Evolutionary conservation across 2,888 invertebrate species (phyloP), one percentile per base, ranked within the genome.

Genomic region (Liopterus haemorrhoidalis): DNA sequence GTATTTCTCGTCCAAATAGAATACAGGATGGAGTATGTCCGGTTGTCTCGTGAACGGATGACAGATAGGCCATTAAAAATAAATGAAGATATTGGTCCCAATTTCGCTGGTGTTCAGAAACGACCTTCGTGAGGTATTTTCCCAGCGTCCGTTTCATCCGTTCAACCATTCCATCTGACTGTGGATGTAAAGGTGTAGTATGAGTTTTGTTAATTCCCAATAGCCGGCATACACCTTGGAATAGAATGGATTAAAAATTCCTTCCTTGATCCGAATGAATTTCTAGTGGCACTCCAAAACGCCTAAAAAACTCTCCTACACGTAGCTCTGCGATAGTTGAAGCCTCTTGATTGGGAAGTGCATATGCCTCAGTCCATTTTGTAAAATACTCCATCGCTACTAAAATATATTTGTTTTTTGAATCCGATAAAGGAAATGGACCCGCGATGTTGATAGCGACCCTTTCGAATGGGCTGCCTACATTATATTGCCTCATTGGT

Each of bases 231-330:
- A 54, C 12, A 14, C 56, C 53, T 39, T 54, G 42, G 32, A 57
- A 56, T 2, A 60, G 11, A 2, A 44, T 39, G 4, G 53, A 57
- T 30, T 59, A 54, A 20, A 58, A 62, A 39, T 58, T 57, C 15
- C 54, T 20, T 6, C 57, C 60, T 51, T 61, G 54, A 40, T 60
- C 57, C 1, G 57, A 50, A 39, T 56, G 51, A 1, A 56, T 31
- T n/a, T 47, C 49, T 4, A 43, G 16, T n/a, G 55, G 51, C 1
- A 49, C 41, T 4, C 56, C 56, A 14, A 48, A 54, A 4, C 50
- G 44, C 18, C 48, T 47, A 16, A 56, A 27, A 6, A 54, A 37
- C 16, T 55, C 32, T 8, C 44, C 44, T 2, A 58, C 54, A 16
- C 58, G 37, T 12, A 27, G 36, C 18, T 49, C 38, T 0, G 62